A percentile compares a stretch with the other conserved stretches of the same genome.
phyloP scores from a whole-genome alignment of 2,113 vertebrate genomes.

The Peromyscus leucopus region DNA sequence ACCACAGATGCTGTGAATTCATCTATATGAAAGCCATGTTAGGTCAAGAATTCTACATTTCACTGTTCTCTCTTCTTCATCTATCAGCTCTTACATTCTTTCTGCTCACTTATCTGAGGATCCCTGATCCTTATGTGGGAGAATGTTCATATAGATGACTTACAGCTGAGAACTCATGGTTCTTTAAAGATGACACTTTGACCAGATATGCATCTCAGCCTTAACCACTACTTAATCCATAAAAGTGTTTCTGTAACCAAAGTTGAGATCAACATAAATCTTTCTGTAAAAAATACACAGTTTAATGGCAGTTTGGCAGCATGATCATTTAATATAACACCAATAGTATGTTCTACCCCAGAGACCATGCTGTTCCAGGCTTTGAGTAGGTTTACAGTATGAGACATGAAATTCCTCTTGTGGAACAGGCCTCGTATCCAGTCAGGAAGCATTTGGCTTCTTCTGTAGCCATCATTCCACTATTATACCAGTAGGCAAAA shows the following conservation, averaged over 20 bases:
- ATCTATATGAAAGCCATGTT: neutral
- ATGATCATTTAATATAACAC: neutral
- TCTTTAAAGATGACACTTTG: neutral
- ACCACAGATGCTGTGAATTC: neutral
- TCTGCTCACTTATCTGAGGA: neutral
- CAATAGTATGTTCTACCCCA: neutral
- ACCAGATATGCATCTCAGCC: neutral
- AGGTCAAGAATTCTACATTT: neutral
- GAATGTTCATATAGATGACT: neutral
- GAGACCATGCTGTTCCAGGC: neutral
- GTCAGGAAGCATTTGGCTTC: neutral
- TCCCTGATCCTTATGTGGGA: neutral
- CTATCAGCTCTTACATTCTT: neutral
- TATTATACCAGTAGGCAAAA: neutral
- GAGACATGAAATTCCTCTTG: neutral
- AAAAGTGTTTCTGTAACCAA: neutral
- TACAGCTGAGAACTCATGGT: neutral
- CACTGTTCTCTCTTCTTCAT: neutral
- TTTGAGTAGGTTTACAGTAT: neutral
- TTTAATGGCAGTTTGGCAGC: neutral
- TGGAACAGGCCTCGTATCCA: neutral
- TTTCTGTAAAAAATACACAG: neutral
- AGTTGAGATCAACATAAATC: neutral
- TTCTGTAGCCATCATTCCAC: neutral
- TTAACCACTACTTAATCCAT: neutral